Evolutionary conservation across 2,797 vertebrate species (phyloP).

Genomic region (Dromococcyx pavoninus): DNA sequence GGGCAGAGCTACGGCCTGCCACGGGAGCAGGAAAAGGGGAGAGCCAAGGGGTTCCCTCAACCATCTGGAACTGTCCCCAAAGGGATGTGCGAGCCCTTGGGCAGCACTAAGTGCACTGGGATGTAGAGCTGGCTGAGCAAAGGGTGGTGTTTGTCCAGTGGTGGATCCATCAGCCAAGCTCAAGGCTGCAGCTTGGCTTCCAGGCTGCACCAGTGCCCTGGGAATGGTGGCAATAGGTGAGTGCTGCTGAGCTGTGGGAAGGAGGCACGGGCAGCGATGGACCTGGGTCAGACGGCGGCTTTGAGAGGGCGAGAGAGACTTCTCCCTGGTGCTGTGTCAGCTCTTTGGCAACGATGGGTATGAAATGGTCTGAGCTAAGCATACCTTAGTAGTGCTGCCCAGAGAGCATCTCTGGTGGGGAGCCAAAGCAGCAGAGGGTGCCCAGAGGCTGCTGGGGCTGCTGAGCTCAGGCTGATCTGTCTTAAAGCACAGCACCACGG

Average conservation of each 20-base stretch:
- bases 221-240: neutral
- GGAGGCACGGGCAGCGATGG: neutral
- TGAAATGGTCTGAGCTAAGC: neutral
- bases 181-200: neutral
- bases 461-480: neutral
- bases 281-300: neutral
- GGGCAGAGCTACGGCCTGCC: neutral
- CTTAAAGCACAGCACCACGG: neutral
- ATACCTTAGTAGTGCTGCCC: neutral
- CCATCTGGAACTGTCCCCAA: neutral
- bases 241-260: neutral
- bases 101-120: accelerated
- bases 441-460: neutral
- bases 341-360: neutral
- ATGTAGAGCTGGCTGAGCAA: neutral
- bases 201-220: neutral
- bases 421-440: neutral
- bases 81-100: neutral
- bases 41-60: neutral
- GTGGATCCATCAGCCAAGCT: neutral
- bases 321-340: neutral
- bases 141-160: neutral
- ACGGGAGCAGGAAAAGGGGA: neutral
- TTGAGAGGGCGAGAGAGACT: neutral
- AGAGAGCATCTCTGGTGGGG: neutral